Conservation (phyloP, 2,797 vertebrate genomes). For the Silurus aristotelis region DNA sequence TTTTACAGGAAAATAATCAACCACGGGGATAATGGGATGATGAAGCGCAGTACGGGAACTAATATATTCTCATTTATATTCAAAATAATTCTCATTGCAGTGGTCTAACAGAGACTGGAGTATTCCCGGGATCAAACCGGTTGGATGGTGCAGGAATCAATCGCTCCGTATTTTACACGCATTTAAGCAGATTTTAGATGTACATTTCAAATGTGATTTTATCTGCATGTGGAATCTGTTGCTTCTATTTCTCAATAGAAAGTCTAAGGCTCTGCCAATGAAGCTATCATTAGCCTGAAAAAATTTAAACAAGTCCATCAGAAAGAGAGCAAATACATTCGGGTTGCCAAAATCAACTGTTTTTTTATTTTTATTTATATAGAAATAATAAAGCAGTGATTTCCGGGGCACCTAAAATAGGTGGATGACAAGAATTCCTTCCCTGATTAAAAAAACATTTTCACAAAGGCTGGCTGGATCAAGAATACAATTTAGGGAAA, state of each 20-base stretch:
- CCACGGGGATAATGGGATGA: not conserved
- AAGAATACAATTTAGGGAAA: no score
- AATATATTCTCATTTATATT: not conserved
- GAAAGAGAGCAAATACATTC: conserved; percentile 35
- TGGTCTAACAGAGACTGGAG: not conserved
- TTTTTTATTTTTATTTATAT: no score
- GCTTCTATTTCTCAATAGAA: no score
- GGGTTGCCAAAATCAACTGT: no score
- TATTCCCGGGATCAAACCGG: no score
- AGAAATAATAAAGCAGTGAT: no score
- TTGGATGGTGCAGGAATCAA: not conserved
- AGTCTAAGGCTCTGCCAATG: no score
- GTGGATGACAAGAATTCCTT: no score
- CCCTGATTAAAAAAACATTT: no score
- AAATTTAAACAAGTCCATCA: not conserved
- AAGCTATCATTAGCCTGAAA: not conserved
- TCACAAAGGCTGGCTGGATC: no score
- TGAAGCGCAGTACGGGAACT: not conserved
- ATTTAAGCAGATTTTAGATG: not conserved
- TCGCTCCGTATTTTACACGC: no score
- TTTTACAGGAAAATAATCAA: not conserved
- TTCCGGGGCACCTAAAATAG: no score
- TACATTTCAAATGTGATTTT: not conserved
- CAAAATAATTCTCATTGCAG: not conserved
- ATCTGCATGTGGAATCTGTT: not conserved